Evolutionary conservation across 2,797 vertebrate genomes (phyloP).

Genomic region (Sebastes elongatus): DNA sequence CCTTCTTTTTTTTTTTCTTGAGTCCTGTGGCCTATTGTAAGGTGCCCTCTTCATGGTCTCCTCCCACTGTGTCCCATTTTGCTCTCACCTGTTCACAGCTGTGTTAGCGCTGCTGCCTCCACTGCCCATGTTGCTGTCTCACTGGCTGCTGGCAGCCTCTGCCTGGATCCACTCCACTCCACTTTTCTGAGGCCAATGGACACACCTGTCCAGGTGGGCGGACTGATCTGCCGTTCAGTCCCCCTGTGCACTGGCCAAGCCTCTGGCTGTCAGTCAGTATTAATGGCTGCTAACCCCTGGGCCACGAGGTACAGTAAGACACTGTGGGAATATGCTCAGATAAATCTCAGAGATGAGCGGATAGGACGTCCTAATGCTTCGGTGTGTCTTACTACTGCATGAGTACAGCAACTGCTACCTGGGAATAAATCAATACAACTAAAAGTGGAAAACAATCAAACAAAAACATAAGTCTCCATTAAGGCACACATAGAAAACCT

Average conservation of each 20-base stretch:
- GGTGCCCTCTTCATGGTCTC: neutral
- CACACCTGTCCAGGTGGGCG: conserved; percentile 65
- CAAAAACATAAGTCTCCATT: neutral
- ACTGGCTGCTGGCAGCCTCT: conserved; percentile 39
- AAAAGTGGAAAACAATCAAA: neutral
- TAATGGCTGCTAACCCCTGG: conserved; percentile 50
- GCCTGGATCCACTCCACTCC: conserved; percentile 31
- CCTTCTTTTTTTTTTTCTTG: neutral
- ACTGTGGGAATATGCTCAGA: conserved; percentile 42
- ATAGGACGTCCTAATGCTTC: conserved; percentile 18
- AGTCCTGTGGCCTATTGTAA: neutral
- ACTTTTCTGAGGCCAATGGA: conserved; percentile 29
- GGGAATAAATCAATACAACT: neutral
- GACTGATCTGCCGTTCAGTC: conserved; percentile 56
- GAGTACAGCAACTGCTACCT: neutral
- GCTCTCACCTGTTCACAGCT: conserved; percentile 70
- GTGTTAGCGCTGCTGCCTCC: conserved; percentile 71
- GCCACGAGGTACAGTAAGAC: conserved; percentile 46
- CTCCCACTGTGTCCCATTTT: neutral
- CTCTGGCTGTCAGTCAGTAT: conserved; percentile 68
- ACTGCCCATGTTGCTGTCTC: conserved; percentile 74
- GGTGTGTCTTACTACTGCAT: neutral
- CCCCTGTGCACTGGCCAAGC: conserved; percentile 17
- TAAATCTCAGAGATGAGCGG: conserved; percentile 56
- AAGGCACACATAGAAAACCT: neutral